Evolutionary conservation across 2,113 vertebrate species (phyloP), one percentile per base, ranked within the genome.

Genomic region (Silurus glanis): DNA sequence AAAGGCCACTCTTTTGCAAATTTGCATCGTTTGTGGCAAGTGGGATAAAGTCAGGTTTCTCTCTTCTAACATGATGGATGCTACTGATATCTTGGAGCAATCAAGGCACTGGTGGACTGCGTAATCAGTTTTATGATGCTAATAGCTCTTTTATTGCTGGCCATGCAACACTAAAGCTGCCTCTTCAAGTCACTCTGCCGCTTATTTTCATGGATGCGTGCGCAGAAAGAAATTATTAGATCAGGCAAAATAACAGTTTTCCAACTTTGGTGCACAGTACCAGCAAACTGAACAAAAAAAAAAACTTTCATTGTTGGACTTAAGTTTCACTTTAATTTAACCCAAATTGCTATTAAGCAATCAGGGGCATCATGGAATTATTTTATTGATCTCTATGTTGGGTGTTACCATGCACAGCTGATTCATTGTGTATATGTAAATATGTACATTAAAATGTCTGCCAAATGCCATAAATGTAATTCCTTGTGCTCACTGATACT

Each of bases 141-240:
- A 89, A 91, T 88, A 47, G 64, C 82, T 10, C 51, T 87, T 91
- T 86, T 92, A 92, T 87, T 91, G 90, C 87, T 83, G 49, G 59
- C 71, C 14, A 64, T 66, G 85, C 80, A 87, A 58, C 66, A 86
- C 62, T 51, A 17, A 79, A 64, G 55, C 72, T 64, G n/a, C 55
- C 10, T 76, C 59, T 72, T 49, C 8, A n/a, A 59, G 16, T 47
- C 69, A 23, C 62, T 67, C 19, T 28, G 51, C 61, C 55, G 37
- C 21, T 14, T 61, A 67, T 28, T 86, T 66, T 81, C 17, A 72
- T 16, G 17, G 69, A 71, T 79, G 4, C 59, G n/a, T 59, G 17
- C 78, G 37, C 14, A 59, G 5, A 21, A 56, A 78, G 58, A 7
- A 16, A 71, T 25, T 64, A 83, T 37, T 37, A 37, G 37, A 37